Percentiles rank a stretch among this genome's conserved stretches.
These are phyloP conservation scores for Tetrapedia diversipes DNA, from an alignment of 2,888 invertebrate species.

Conservation along the genomic window DNA sequence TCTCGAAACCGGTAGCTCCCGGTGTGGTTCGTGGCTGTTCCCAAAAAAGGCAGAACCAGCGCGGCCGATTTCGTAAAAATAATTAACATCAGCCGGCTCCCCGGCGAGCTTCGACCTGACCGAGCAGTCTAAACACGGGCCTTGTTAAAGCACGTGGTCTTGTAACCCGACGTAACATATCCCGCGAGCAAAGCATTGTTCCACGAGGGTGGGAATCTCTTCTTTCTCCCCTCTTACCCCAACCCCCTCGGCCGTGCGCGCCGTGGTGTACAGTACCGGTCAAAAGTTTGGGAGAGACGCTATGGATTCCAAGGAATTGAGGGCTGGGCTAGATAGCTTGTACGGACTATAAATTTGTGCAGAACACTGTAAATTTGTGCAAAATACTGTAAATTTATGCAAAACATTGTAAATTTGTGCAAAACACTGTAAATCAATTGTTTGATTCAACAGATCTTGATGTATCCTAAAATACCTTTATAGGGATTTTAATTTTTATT, in stretches of 20 bases:
- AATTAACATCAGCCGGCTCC: conserved; percentile 69
- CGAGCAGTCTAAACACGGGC: conserved; percentile 74
- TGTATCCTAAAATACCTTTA: no score
- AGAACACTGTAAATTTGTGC: no score
- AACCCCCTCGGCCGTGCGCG: neutral
- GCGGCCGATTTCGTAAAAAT: conserved; percentile 70
- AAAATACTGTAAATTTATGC: no score
- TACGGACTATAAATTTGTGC: no score
- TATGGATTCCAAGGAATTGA: no score
- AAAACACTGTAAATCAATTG: no score
- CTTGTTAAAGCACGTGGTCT: conserved; percentile 76
- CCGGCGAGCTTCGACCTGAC: conserved; percentile 50
- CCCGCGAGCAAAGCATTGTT: conserved; percentile 73
- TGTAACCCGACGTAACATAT: conserved; percentile 73
- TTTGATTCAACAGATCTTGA: no score
- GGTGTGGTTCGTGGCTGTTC: conserved; percentile 24
- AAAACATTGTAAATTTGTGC: no score
- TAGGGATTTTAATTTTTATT: no score
- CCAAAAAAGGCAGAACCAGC: conserved; percentile 60
- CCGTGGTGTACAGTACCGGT: no score
- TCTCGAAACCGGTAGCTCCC: conserved; percentile 32
- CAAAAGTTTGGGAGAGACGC: no score
- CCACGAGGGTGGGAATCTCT: conserved; percentile 62
- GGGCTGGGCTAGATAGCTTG: no score
- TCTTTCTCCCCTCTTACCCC: conserved; percentile 21